Evolutionary conservation across 2,888 invertebrate species (phyloP), one percentile per base, ranked within the genome.

Genomic region (Metellina segmentata): DNA sequence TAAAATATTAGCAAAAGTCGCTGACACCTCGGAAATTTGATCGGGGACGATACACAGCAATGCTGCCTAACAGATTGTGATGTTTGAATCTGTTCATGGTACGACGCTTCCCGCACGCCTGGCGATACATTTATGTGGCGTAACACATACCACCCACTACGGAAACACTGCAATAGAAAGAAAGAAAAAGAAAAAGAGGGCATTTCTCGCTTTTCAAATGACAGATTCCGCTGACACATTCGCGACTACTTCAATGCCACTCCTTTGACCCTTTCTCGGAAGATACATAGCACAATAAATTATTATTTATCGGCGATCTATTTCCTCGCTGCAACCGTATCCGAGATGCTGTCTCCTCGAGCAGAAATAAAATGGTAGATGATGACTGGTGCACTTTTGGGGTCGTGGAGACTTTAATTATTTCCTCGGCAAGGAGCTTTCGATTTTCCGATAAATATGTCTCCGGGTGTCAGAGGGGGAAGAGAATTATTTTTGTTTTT

Each of bases 371-470:
- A 85, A 75, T 51, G 34, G 20, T 9, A 19, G 19, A 13, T 52
- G 78, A 78, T 75, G 72, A 75, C 51, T 49, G 16, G 49, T 51
- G 19, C 75, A 75, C 51, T 61, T 19, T 61, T 51, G 53, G 20
- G n/a, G 53, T 74, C 74, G 74, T 34, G 49, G 61, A n/a, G 49
- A 11, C 79, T 70, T 87, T 69, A 79, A 87, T 87, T 87, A 79
- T 79, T 51, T 87, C 71, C 77, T 20, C 13, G 79, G 19, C 70
- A 79, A 78, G 61, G 13, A 61, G 20, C 70, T 71, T 71, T 79
- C 86, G 86, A 85, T 85, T 85, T 77, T 69, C 77, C 85, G 85
- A 87, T 87, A 87, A 71, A 79, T 87, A 72, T 79, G 86, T 87
- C 70, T 49, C 13, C 19, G 13, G 53, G 69, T 49, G 49, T 69